A percentile compares a stretch with the other conserved stretches of the same genome.
phyloP scores from a whole-genome alignment of 2,797 vertebrate genomes.

The Sebastes wilsoni region DNA sequence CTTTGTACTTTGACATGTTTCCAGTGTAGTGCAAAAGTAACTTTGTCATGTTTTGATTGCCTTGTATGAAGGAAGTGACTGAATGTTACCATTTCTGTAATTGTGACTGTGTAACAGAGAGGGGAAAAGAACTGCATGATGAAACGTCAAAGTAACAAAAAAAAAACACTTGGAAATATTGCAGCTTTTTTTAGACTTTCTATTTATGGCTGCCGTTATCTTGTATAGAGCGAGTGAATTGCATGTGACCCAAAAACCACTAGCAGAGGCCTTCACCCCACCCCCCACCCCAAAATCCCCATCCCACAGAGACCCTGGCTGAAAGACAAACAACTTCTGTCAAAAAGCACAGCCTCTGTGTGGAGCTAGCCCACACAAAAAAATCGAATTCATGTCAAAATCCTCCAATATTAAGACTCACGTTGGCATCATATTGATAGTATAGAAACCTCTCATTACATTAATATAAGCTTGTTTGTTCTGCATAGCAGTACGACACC shows the following conservation, averaged over 20 bases:
- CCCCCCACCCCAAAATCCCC: conserved; percentile 24
- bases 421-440: neutral
- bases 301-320: conserved; percentile 44
- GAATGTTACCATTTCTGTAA: neutral
- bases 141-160: neutral
- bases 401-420: neutral
- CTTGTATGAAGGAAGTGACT: neutral
- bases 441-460: neutral
- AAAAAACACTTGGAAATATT: conserved; percentile 30
- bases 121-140: neutral
- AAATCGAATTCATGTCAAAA: conserved; percentile 3
- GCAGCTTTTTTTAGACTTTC: conserved; percentile 30
- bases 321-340: conserved; percentile 52
- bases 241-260: conserved; percentile 59
- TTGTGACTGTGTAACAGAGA: neutral
- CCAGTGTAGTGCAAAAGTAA: neutral
- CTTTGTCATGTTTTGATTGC: neutral
- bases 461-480: neutral
- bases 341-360: conserved; percentile 26
- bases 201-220: conserved; percentile 56
- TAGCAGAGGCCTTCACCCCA: conserved; percentile 1
- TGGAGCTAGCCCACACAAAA: conserved; percentile 15
- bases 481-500: neutral
- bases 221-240: conserved; percentile 19
- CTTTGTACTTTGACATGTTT: neutral